Evolutionary conservation across 64 coral and sea anemone genomes (phyloP).

Genomic region (Dendrophyllia cribrosa): DNA sequence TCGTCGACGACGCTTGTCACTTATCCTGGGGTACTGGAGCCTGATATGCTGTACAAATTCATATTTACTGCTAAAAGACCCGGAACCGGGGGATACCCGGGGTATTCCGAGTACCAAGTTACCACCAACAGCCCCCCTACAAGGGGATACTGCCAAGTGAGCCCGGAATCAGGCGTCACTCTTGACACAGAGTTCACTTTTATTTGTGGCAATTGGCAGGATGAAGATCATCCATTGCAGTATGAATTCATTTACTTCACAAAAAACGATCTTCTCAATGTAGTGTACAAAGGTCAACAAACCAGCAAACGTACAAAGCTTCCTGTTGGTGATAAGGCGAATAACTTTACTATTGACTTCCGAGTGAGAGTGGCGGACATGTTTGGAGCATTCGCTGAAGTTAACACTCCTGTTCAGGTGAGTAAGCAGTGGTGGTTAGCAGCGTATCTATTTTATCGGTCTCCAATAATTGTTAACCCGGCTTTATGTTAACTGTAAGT

Average conservation of each 20-base stretch:
- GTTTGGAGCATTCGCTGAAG: slow-evolving; percentile 29
- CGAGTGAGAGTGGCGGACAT: slow-evolving; percentile 22
- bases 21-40: not conserved
- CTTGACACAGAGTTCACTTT: slow-evolving; percentile 30
- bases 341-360: slow-evolving; percentile 26
- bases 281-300: slow-evolving; percentile 4
- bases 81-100: not conserved
- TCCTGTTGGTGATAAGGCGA: not conserved
- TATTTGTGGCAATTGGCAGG: slow-evolving; percentile 27
- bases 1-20: not conserved
- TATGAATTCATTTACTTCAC: slow-evolving; percentile 42
- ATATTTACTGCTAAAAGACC: slow-evolving; percentile 1
- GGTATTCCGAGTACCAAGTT: slow-evolving; percentile 14
- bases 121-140: not conserved
- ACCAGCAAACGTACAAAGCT: slow-evolving; percentile 14
- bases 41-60: not conserved
- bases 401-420: slow-evolving; percentile 45
- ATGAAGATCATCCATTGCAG: slow-evolving; percentile 34
- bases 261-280: not conserved
- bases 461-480: too few relatives aligned
- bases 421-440: not conserved
- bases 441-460: too few relatives aligned
- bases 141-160: not conserved
- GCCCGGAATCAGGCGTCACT: slow-evolving; percentile 3
- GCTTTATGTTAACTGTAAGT: too few relatives aligned